These are phyloP conservation scores for Pinna nobilis DNA, from an alignment of 1,140 invertebrate species.

Conservation along the genomic window DNA sequence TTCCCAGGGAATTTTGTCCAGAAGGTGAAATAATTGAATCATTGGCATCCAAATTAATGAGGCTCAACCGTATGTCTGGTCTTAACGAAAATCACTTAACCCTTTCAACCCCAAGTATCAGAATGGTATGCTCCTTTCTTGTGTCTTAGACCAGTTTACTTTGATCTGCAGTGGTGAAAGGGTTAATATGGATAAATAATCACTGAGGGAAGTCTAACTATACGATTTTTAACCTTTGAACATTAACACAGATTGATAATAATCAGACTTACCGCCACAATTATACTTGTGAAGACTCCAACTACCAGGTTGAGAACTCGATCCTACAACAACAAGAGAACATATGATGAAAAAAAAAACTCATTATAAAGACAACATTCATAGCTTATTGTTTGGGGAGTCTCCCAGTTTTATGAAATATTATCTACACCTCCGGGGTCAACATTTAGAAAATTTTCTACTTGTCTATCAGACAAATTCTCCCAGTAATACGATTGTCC, in stretches of 20 bases:
- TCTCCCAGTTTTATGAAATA: too few species aligned
- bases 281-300: constrained; percentile 61
- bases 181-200: neutral
- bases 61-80: too few species aligned
- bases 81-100: too few species aligned
- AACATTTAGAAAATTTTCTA: neutral
- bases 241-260: neutral
- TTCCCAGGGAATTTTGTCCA: too few species aligned
- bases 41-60: too few species aligned
- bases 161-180: too few species aligned
- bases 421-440: too few species aligned
- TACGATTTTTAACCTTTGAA: neutral
- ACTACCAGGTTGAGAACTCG: constrained; percentile 70
- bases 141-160: too few species aligned
- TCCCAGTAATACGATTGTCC: too few species aligned
- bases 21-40: too few species aligned
- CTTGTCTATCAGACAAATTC: neutral
- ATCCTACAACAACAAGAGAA: constrained; percentile 57
- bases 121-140: too few species aligned
- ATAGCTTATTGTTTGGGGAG: neutral
- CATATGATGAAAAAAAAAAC: neutral
- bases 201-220: neutral
- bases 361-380: neutral
- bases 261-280: constrained; percentile 62
- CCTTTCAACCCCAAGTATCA: too few species aligned